Evolutionary conservation across 1,140 invertebrate species (phyloP).

Genomic region (Zaprionus inermis): DNA sequence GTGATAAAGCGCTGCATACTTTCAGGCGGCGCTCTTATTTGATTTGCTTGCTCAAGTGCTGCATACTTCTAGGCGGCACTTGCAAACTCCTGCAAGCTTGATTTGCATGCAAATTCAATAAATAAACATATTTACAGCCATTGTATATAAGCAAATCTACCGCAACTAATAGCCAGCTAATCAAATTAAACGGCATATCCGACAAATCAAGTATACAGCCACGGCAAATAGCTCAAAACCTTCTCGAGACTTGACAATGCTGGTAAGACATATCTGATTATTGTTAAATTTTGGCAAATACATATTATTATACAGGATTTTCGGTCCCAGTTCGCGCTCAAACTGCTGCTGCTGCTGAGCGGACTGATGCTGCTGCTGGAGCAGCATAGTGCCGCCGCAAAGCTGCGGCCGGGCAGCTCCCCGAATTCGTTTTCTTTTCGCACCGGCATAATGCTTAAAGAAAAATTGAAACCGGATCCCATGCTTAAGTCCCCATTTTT

Average conservation of each 20-base stretch:
- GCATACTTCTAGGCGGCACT: too few relatives aligned
- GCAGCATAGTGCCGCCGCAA: neutral
- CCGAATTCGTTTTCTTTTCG: too few relatives aligned
- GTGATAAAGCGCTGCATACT: conserved; percentile 19
- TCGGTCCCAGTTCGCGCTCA: neutral
- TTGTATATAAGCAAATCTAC: neutral
- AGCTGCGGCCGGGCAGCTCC: too few relatives aligned
- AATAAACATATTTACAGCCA: too few relatives aligned
- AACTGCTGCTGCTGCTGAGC: neutral
- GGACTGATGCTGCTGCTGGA: neutral
- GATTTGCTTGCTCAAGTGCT: too few relatives aligned
- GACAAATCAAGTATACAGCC: too few relatives aligned
- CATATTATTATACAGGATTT: too few relatives aligned
- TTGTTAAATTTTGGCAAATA: too few relatives aligned
- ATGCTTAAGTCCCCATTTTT: neutral
- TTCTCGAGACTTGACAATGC: neutral
- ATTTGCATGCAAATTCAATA: too few relatives aligned
- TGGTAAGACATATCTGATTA: conserved; percentile 18
- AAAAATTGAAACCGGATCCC: too few relatives aligned
- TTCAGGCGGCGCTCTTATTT: neutral
- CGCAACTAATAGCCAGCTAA: conserved; percentile 10
- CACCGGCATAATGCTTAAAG: too few relatives aligned
- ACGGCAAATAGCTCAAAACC: neutral
- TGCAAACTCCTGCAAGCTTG: too few relatives aligned
- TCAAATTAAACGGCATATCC: neutral